Evolutionary conservation across 2,888 invertebrate species (phyloP).

Genomic region (Lasioglossum marginatum): DNA sequence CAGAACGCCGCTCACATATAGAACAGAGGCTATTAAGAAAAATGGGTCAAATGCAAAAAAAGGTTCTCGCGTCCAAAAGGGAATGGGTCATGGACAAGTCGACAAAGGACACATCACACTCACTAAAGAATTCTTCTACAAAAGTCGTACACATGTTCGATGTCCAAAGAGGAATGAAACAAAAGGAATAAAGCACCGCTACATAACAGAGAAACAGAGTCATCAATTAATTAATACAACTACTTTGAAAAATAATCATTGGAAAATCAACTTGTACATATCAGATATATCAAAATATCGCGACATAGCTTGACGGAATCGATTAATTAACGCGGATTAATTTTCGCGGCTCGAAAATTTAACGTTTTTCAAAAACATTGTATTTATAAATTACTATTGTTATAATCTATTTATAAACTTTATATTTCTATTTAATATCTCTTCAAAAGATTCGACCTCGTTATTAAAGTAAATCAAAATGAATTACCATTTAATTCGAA

Average conservation of each 20-base stretch:
- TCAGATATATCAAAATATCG: background rate
- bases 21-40: conserved; percentile 57
- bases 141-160: conserved; percentile 1
- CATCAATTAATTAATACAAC: background rate
- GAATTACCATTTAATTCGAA: background rate
- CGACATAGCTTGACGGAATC: background rate
- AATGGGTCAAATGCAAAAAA: conserved; percentile 60
- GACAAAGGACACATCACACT: conserved; percentile 15
- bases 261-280: background rate
- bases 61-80: conserved; percentile 29
- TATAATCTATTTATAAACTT: background rate
- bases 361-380: background rate
- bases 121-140: background rate
- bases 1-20: conserved; percentile 58
- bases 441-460: background rate
- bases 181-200: background rate
- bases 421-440: background rate
- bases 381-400: no score
- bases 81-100: conserved; percentile 60
- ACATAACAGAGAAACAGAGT: background rate
- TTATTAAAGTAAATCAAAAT: background rate
- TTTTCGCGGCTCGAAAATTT: background rate
- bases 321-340: background rate
- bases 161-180: background rate
- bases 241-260: background rate